A percentile compares a stretch with the other conserved stretches of the same genome.
Conservation (phyloP, 2,888 invertebrate genomes). For the Cactoblastis cactorum region DNA sequence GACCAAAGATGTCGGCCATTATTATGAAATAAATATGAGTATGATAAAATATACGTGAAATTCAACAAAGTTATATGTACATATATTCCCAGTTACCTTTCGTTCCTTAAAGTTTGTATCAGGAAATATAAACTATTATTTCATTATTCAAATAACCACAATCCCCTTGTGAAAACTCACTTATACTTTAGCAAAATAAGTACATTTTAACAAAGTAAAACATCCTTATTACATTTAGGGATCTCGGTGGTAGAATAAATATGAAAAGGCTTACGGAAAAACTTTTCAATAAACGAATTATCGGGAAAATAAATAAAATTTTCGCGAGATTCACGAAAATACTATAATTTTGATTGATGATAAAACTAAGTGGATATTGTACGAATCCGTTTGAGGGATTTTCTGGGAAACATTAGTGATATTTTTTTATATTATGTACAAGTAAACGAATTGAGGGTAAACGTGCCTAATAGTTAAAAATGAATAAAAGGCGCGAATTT, state of each 20-base stretch:
- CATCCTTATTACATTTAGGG: constrained; percentile 6
- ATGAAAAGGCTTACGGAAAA: constrained; percentile 1
- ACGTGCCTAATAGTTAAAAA: no score
- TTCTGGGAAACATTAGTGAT: no score
- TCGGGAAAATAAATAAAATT: not conserved
- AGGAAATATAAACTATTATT: not conserved
- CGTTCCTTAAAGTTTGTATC: not conserved
- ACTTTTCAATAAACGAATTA: constrained; percentile 7
- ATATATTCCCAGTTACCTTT: not conserved
- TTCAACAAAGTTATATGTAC: no score
- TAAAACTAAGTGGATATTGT: not conserved
- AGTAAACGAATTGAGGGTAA: no score
- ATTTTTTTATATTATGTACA: no score
- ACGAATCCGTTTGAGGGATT: not conserved
- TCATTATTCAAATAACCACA: constrained; percentile 5
- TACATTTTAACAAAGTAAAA: not conserved
- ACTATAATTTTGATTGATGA: not conserved
- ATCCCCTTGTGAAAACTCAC: constrained; percentile 2
- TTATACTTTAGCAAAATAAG: not conserved
- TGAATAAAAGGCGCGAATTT: no score
- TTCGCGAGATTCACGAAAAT: not conserved
- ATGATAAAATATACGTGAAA: no score
- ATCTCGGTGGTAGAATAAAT: constrained; percentile 3
- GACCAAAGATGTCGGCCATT: no score
- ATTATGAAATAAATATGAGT: no score